Evolutionary conservation across 2,888 invertebrate species (phyloP), one percentile per base, ranked within the genome.

Genomic region (Mesochorus sp.): DNA sequence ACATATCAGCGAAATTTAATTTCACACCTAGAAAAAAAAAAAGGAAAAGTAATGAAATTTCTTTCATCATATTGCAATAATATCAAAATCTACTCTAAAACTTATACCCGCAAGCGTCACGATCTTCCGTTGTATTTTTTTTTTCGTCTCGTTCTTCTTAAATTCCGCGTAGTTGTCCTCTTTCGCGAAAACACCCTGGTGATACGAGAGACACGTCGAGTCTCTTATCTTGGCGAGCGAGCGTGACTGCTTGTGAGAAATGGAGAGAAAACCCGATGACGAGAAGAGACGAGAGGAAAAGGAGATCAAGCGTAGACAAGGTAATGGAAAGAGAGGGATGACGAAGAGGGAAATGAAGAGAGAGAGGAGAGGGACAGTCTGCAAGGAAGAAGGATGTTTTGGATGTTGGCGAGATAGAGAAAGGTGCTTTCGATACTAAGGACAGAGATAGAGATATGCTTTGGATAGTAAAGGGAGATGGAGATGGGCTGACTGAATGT

Each of bases 191-290:
- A 42, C 24, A 61, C 28, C 44, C 61, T 31, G 14, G 62, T 64
- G 47, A 49, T 64, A 51, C 24, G 51, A 34, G 34, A 17, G 51
- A 49, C 49, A 81, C 76, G 80, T 81, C 82, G 80, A 81, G 83
- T 76, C 87, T 87, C 87, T 88, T 88, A 88, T 88, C 88, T 85
- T 80, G 71, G 80, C 79, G 80, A 82, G 81, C 82, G 86, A 83
- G 82, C 84, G 86, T 86, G 87, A 86, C 85, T 87, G 85, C 84
- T 81, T 81, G 47, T 55, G 55, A 55, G 34, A 47, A 70, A 70
- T 37, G 47, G 24, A 51, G 51, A 34, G 49, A 28, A 19, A 47
- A 61, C 44, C 28, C 44, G 70, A 72, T 55, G 42, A 55, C 42
- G 71, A 74, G 28, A 24, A 47, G 44, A 55, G 53, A 26, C 14